A percentile compares a stretch with the other conserved stretches of the same genome.
Evolutionary conservation across 2,888 invertebrate genomes (phyloP).

Genomic region (Tyria jacobaeae): DNA sequence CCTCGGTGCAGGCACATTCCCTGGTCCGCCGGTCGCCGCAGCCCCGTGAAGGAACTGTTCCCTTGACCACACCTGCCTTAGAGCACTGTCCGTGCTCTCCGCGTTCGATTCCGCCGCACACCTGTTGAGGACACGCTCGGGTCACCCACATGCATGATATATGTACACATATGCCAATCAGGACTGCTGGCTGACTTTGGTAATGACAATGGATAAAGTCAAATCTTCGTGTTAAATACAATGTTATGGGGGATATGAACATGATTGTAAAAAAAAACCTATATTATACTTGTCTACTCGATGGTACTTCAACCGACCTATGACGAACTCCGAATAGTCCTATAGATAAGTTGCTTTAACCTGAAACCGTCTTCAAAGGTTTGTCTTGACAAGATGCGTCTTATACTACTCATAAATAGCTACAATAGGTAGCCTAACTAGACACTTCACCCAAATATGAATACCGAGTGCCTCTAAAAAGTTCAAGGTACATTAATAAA

Average conservation of each 20-base stretch:
- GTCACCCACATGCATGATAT: constrained; percentile 24
- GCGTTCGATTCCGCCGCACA: constrained; percentile 56
- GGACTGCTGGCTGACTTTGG: constrained; percentile 5
- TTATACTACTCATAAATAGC: too few species aligned
- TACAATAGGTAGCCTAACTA: too few species aligned
- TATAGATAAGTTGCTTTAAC: too few species aligned
- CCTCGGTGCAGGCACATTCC: constrained; percentile 60
- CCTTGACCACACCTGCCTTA: constrained; percentile 89
- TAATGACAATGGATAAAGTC: constrained; percentile 10
- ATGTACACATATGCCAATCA: constrained; percentile 14
- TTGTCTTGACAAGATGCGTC: background rate
- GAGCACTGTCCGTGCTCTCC: constrained; percentile 49
- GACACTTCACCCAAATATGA: too few species aligned
- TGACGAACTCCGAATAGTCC: too few species aligned
- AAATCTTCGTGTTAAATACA: constrained; percentile 12
- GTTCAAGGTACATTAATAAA: too few species aligned
- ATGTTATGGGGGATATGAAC: background rate
- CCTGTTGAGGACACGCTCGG: constrained; percentile 37
- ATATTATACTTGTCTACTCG: background rate
- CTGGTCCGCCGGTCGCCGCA: constrained; percentile 90
- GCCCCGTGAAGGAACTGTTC: constrained; percentile 92
- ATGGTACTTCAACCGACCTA: too few species aligned
- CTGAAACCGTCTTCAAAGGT: background rate
- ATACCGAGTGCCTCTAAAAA: too few species aligned
- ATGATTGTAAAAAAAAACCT: constrained; percentile 7